Base-by-base conservation (phyloP, 2,797 vertebrate species). In the Myripristis jacobus region DNA sequence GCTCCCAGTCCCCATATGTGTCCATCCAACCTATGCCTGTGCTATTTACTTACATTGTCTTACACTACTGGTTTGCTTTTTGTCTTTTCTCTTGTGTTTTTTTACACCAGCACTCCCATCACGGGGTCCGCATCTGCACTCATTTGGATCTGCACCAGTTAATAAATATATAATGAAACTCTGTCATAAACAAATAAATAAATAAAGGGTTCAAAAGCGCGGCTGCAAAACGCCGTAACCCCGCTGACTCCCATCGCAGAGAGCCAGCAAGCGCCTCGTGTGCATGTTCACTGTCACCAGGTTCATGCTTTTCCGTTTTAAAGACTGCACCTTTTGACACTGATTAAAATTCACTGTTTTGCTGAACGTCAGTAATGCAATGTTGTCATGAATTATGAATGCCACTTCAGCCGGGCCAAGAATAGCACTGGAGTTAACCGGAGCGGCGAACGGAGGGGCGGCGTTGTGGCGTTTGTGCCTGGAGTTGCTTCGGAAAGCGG, bases 351-450 rank as follows among this genome's bases (percentile, higher is more conserved):
- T 58, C 54, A 50, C 43, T 70, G 56, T 69, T 87, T 77, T 59
- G 59, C 79, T 59, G 73, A 82, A 73, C 72, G 73, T 85, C 74
- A 74, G 47, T 52, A 75, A 80, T 27, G 59, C 51, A 53, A 19
- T 57, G 67, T 78, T 73, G 66, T 63, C 80, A 77, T 89, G 76
- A 83, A 88, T 91, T 79, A 88, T 86, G 68, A 81, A 89, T 73
- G 80, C 41, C 67, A 70, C 80, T 79, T 81, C 68, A 80, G 44
- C 47, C 38, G 22, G 22, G 63, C 58, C 58, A 72, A 70, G 77
- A 74, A 62, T 31, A n/a, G 16, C 8, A 64, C 57, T 25, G 22
- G n/a, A 58, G 70, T 68, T 84, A 52, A 50, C 56, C 53, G n/a
- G n/a, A n/a, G n/a, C n/a, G n/a, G n/a, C n/a, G n/a, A n/a, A n/a